Evolutionary conservation across 23 tunicate genomes (phyloP).

Genomic region (Trididemnum nubilum): DNA sequence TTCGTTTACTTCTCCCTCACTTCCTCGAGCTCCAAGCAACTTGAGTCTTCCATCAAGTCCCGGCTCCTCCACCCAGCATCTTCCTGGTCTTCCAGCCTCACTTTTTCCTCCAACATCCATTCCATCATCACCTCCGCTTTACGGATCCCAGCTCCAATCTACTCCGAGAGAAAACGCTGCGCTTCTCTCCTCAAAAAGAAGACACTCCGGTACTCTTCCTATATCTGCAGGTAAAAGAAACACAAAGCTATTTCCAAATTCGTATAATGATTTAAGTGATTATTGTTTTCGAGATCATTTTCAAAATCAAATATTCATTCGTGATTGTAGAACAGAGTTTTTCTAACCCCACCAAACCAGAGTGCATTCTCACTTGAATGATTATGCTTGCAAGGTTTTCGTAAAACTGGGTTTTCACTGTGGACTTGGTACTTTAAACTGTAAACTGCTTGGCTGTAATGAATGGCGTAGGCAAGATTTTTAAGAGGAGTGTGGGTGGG

Average conservation of each 20-base stretch:
- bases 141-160: conserved; percentile 30
- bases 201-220: conserved; percentile 67
- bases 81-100: conserved; percentile 58
- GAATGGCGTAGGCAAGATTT: too few relatives aligned
- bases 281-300: too few relatives aligned
- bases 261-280: too few relatives aligned
- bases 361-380: too few relatives aligned
- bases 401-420: too few relatives aligned
- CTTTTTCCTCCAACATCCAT: conserved; percentile 59
- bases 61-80: conserved; percentile 29
- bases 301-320: too few relatives aligned
- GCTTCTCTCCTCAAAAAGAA: conserved; percentile 50
- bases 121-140: conserved; percentile 78
- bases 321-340: too few relatives aligned
- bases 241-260: neutral
- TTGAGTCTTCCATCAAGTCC: conserved; percentile 84
- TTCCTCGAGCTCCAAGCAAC: conserved; percentile 17
- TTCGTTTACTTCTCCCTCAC: conserved; percentile 16
- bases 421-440: too few relatives aligned
- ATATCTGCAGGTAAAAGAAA: conserved; percentile 72
- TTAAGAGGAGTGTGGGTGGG: too few relatives aligned
- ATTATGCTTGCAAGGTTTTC: too few relatives aligned
- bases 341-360: too few relatives aligned
- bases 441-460: too few relatives aligned
- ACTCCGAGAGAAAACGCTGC: conserved; percentile 22